These are phyloP conservation scores for Prionailurus bengalensis DNA, from an alignment of 2,113 vertebrate species.

Conservation along the genomic window DNA sequence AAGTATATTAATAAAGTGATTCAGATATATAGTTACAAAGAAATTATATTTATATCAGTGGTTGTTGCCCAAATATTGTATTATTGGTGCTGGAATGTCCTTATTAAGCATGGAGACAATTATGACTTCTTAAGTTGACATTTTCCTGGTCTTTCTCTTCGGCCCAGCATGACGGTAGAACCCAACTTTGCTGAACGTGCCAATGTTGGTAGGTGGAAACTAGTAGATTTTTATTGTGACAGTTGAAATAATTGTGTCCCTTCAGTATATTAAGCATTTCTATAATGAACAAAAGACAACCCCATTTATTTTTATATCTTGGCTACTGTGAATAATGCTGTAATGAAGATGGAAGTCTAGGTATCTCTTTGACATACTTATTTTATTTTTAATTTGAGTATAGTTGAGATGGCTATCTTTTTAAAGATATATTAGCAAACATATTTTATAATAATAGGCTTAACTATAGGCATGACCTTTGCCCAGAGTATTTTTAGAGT, in stretches of 20 bases:
- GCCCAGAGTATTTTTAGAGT: constrained; percentile 18
- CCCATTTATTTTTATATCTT: background rate
- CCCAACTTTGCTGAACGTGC: background rate
- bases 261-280: background rate
- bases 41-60: background rate
- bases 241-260: background rate
- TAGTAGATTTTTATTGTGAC: background rate
- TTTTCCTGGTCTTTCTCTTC: background rate
- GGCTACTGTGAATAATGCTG: background rate
- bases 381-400: background rate
- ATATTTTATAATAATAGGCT: background rate
- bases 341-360: background rate
- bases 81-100: background rate
- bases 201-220: background rate
- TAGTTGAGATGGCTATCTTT: background rate
- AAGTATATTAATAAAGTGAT: background rate
- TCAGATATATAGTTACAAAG: background rate
- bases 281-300: background rate
- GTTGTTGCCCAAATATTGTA: background rate
- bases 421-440: background rate
- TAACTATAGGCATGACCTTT: background rate
- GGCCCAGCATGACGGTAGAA: background rate
- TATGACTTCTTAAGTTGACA: background rate
- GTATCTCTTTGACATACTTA: background rate
- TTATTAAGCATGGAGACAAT: background rate